Evolutionary conservation across 2,888 invertebrate species (phyloP).

Genomic region (Cecidostiba fungosa): DNA sequence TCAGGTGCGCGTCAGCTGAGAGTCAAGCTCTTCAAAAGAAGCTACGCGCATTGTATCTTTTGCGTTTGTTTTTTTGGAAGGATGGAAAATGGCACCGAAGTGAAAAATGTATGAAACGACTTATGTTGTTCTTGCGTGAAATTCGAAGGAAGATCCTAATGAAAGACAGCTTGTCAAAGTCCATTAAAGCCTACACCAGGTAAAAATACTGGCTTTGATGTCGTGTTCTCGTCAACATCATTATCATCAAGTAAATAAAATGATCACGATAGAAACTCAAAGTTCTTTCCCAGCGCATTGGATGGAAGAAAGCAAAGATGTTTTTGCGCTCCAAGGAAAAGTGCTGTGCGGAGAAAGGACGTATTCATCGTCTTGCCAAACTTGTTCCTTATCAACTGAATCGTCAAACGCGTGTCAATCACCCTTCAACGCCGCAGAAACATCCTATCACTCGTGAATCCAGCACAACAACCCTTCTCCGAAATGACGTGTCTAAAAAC

Average conservation of each 20-base stretch:
- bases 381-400: not conserved
- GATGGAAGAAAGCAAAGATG: not conserved
- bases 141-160: not conserved
- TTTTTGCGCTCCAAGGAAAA: not conserved
- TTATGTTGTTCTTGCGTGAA: not conserved
- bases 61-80: not conserved
- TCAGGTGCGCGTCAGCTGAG: constrained; percentile 5
- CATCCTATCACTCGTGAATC: too few species aligned
- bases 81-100: not conserved
- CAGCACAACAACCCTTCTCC: not conserved
- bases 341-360: not conserved
- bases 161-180: not conserved
- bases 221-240: not conserved
- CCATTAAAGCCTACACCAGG: not conserved
- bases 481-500: not conserved
- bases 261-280: not conserved
- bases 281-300: not conserved
- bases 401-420: not conserved
- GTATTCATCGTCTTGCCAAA: not conserved
- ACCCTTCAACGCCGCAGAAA: not conserved
- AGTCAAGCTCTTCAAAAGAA: not conserved
- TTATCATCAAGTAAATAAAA: not conserved
- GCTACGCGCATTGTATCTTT: not conserved
- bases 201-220: not conserved
- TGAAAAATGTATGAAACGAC: not conserved